Evolutionary conservation across 2,797 vertebrate genomes (phyloP).

Genomic region (Eulemur rubriventer): DNA sequence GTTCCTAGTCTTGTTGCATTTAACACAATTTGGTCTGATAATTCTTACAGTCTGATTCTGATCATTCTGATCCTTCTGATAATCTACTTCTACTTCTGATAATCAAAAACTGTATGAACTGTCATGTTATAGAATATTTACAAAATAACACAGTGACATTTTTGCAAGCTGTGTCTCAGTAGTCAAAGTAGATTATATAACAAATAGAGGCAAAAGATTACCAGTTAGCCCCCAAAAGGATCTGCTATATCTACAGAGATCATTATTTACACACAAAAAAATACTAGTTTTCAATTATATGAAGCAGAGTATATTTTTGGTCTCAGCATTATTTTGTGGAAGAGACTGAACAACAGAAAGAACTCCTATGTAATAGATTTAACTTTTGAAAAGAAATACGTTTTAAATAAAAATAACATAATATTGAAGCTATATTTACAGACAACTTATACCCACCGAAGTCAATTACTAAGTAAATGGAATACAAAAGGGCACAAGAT

Average conservation of each 20-base stretch:
- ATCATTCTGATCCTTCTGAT: background rate
- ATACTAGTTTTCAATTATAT: background rate
- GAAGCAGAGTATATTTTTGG: background rate
- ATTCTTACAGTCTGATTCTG: background rate
- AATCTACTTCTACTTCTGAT: background rate
- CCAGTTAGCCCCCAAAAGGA: background rate
- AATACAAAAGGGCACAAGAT: background rate
- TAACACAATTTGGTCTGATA: background rate
- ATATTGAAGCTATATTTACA: background rate
- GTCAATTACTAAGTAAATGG: background rate
- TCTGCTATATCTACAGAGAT: background rate
- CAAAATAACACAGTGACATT: background rate
- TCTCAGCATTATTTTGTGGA: background rate
- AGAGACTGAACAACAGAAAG: background rate
- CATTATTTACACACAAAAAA: background rate
- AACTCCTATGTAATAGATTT: background rate
- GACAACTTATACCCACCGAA: background rate
- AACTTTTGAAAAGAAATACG: conserved; percentile 11
- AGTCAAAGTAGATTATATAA: background rate
- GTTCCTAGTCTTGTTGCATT: background rate
- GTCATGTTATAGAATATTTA: background rate
- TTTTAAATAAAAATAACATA: background rate
- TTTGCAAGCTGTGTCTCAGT: background rate
- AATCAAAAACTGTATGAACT: background rate
- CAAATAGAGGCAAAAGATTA: background rate